Conservation (phyloP, 2,888 invertebrate genomes). For the Xanthia icteritia region DNA sequence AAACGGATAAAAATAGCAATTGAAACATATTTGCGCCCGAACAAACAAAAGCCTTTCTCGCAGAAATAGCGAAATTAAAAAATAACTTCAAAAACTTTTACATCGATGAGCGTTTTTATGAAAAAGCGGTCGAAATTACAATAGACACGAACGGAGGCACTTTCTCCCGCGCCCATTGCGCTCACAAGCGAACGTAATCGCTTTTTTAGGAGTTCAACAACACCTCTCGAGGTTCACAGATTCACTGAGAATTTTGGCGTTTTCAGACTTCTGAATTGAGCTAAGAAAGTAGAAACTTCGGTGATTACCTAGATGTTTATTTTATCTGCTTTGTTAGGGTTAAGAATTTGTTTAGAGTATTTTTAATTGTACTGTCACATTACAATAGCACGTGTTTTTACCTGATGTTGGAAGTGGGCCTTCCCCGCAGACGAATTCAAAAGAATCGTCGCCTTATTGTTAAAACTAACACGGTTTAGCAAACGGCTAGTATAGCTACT, state of each 20-base stretch:
- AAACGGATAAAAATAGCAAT: conserved; percentile 22
- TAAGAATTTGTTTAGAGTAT: neutral
- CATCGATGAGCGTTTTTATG: conserved; percentile 64
- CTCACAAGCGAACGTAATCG: conserved; percentile 49
- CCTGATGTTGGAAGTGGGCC: conserved; percentile 12
- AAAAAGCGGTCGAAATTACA: conserved; percentile 65
- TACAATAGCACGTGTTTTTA: conserved; percentile 36
- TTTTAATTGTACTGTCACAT: neutral
- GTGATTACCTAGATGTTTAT: neutral
- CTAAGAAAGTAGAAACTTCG: conserved; percentile 28
- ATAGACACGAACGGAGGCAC: conserved; percentile 56
- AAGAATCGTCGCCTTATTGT: conserved; percentile 8
- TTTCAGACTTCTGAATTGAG: conserved; percentile 26
- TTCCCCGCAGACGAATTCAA: conserved; percentile 16
- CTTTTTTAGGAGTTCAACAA: conserved; percentile 50
- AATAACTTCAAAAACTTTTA: conserved; percentile 63
- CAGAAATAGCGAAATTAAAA: conserved; percentile 54
- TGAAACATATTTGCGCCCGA: conserved; percentile 13
- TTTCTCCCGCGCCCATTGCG: conserved; percentile 54
- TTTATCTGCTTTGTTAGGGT: conserved; percentile 9
- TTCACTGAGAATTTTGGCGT: conserved; percentile 17
- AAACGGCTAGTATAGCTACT: neutral
- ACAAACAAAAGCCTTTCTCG: conserved; percentile 46
- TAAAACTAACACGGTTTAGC: neutral
- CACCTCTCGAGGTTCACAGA: conserved; percentile 39